These are phyloP conservation scores for Zaprionus ornatus DNA, from an alignment of 1,140 invertebrate species.

Conservation along the genomic window DNA sequence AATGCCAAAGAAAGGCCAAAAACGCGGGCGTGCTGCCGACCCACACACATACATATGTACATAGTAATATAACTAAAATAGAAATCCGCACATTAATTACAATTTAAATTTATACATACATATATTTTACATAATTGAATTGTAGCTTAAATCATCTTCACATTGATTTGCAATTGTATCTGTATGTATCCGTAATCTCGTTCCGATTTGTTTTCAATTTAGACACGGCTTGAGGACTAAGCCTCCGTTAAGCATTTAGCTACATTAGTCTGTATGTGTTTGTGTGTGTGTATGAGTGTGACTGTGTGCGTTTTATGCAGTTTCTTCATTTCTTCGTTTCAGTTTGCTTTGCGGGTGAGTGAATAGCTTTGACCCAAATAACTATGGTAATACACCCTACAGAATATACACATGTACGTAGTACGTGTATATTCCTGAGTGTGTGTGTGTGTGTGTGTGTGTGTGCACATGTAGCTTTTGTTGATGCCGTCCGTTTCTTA, in stretches of 20 bases:
- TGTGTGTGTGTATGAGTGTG: conserved; percentile 31
- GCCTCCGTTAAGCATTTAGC: conserved; percentile 48
- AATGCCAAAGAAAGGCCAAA: conserved; percentile 17
- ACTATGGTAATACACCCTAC: conserved; percentile 72
- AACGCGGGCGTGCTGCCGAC: conserved; percentile 34
- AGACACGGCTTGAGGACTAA: conserved; percentile 52
- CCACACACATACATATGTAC: background rate
- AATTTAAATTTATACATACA: background rate
- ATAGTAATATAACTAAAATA: conserved; percentile 16
- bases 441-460: background rate
- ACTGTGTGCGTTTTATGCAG: conserved; percentile 70
- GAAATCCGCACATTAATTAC: too few relatives aligned
- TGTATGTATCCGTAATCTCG: conserved; percentile 29
- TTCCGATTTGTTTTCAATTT: conserved; percentile 39
- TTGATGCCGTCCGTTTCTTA: conserved; percentile 44
- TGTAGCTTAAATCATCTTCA: background rate
- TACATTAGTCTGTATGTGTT: conserved; percentile 53
- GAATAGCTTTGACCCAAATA: conserved; percentile 84
- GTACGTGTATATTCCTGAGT: background rate
- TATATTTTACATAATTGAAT: conserved; percentile 12
- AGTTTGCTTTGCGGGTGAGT: conserved; percentile 69
- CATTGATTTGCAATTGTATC: conserved; percentile 31
- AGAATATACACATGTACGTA: conserved; percentile 21
- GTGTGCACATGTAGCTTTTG: conserved; percentile 61
- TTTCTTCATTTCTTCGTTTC: conserved; percentile 64